phyloP scores from a whole-genome alignment of 2,797 vertebrate genomes.

The Silurus lanzhouensis region DNA sequence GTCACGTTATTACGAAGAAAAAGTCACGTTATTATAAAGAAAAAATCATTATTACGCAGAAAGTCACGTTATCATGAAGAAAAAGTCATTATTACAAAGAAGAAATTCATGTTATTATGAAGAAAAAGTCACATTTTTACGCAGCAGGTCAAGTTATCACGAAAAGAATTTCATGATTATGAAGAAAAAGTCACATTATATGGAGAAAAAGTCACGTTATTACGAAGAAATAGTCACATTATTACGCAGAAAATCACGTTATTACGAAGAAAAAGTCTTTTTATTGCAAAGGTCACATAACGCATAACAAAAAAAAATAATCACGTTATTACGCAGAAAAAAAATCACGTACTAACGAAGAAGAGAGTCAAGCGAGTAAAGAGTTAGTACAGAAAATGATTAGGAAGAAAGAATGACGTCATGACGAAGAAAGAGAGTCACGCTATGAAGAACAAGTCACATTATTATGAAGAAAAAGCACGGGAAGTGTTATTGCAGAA shows the following conservation, averaged over 20 bases:
- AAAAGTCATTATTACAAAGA: neutral
- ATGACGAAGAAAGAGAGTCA: neutral
- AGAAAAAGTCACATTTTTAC: neutral
- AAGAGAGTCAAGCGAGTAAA: too few relatives aligned
- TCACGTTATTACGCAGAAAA: neutral
- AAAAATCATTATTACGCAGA: too few relatives aligned
- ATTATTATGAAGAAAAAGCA: neutral
- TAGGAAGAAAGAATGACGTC: neutral
- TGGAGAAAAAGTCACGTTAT: neutral
- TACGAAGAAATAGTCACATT: neutral
- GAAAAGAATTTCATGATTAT: neutral
- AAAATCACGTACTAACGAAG: neutral
- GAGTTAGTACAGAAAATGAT: too few relatives aligned
- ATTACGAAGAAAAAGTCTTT: too few relatives aligned
- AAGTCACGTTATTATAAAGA: neutral
- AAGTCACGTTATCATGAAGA: neutral
- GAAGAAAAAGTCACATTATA: neutral
- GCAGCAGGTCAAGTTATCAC: neutral
- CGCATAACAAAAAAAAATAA: neutral
- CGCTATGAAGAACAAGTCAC: neutral
- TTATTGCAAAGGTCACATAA: neutral
- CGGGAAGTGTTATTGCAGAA: neutral
- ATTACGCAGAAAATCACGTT: neutral
- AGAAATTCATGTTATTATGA: neutral
- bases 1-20: neutral